Evolutionary conservation across 2,888 invertebrate species (phyloP).

Genomic region (Plusia festucae): DNA sequence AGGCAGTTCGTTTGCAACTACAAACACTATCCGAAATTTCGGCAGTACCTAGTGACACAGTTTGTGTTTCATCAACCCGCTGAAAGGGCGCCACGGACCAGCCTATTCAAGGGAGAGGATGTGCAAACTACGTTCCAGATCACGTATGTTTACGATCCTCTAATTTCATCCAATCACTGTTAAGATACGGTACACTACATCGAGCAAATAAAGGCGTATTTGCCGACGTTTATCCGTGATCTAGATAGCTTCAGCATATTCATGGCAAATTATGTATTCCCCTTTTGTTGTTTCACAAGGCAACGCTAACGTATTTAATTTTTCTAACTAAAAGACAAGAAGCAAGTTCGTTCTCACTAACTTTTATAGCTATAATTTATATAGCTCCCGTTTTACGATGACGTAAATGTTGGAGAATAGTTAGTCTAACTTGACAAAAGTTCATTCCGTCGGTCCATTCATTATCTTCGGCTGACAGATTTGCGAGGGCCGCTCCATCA

Average conservation of each 20-base stretch:
- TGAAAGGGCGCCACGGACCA: slow-evolving; percentile 73
- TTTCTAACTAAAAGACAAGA: slow-evolving; percentile 14
- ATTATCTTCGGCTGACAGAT: slow-evolving; percentile 82
- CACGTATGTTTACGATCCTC: slow-evolving; percentile 75
- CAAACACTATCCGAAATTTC: slow-evolving; percentile 81
- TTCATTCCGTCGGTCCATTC: slow-evolving; percentile 74
- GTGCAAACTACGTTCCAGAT: slow-evolving; percentile 74
- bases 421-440: slow-evolving; percentile 63
- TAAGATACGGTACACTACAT: slow-evolving; percentile 61
- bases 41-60: slow-evolving; percentile 82
- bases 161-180: slow-evolving; percentile 80
- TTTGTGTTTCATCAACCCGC: slow-evolving; percentile 86
- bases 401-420: slow-evolving; percentile 53
- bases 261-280: slow-evolving; percentile 7
- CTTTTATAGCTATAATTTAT: slow-evolving; percentile 47
- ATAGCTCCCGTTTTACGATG: slow-evolving; percentile 38
- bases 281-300: slow-evolving; percentile 17
- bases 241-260: slow-evolving; percentile 18
- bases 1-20: slow-evolving; percentile 76
- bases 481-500: slow-evolving; percentile 79
- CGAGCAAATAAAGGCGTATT: slow-evolving; percentile 40
- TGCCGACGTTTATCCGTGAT: slow-evolving; percentile 23
- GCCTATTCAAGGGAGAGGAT: slow-evolving; percentile 75
- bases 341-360: slow-evolving; percentile 35
- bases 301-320: slow-evolving; percentile 13